These are phyloP conservation scores for Propithecus coquereli DNA, from an alignment of 2,113 vertebrate genomes.

Conservation along the genomic window DNA sequence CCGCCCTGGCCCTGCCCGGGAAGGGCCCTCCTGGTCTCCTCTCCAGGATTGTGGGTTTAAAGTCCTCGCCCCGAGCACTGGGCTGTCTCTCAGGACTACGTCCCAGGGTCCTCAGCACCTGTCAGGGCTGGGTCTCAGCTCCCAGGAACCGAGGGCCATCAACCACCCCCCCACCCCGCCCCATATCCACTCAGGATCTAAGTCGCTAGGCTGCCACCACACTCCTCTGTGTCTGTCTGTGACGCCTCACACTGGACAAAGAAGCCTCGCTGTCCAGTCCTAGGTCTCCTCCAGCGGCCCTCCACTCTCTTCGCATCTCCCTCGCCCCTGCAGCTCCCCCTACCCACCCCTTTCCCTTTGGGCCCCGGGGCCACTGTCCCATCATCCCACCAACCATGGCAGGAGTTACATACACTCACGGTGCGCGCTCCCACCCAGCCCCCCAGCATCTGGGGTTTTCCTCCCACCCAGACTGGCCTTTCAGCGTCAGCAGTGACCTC, in stretches of 20 bases:
- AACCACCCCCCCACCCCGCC: fast-evolving
- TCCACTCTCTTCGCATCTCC: neutral
- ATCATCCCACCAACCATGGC: neutral
- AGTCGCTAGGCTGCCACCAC: neutral
- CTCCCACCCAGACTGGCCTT: fast-evolving
- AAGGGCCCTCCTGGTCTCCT: neutral
- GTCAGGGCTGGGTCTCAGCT: neutral
- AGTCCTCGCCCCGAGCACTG: neutral
- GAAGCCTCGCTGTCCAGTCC: neutral
- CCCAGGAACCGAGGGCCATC: neutral
- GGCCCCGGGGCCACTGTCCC: neutral
- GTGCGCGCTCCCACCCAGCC: neutral
- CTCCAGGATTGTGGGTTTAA: neutral
- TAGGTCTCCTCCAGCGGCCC: fast-evolving
- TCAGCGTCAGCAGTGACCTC: neutral
- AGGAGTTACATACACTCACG: neutral
- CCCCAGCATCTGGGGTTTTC: neutral
- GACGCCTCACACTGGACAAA: neutral
- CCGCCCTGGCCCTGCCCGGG: neutral
- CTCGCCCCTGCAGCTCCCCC: neutral
- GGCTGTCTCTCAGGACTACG: neutral
- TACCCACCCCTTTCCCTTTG: neutral
- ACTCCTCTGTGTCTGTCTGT: neutral
- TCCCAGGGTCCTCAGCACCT: neutral
- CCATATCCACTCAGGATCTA: neutral